Conservation (phyloP, 1,140 invertebrate genomes). For the Drosophila varians region DNA sequence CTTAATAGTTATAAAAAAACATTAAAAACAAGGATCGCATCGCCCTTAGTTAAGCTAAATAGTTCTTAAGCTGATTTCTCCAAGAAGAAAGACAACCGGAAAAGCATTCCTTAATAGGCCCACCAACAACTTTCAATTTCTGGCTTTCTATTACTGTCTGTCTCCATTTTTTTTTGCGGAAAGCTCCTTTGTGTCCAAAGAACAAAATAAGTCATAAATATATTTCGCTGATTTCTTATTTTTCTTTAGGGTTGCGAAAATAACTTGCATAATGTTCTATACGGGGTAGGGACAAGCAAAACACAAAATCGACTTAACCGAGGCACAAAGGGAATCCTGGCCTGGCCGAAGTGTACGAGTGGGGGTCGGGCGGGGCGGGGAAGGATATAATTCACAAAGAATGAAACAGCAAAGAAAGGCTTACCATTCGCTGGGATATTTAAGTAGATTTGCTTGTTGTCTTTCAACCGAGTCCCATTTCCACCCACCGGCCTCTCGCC, state of each 20-base stretch:
- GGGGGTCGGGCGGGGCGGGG: not conserved
- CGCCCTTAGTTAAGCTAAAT: too few species aligned
- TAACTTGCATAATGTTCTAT: conserved; percentile 45
- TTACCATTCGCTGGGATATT: conserved; percentile 71
- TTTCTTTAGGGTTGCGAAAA: conserved; percentile 56
- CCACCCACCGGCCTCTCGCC: conserved; percentile 1
- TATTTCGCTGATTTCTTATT: conserved; percentile 61
- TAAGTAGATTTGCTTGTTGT: conserved; percentile 78
- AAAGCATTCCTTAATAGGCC: not conserved
- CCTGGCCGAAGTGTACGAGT: not conserved
- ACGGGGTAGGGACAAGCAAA: conserved; percentile 17
- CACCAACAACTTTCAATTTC: conserved; percentile 13
- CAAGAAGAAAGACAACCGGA: too few species aligned
- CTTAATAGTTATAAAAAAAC: too few species aligned
- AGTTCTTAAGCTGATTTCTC: too few species aligned
- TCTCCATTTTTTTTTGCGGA: not conserved
- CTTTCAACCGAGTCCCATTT: conserved; percentile 38
- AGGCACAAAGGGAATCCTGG: conserved; percentile 29
- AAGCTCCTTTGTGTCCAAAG: conserved; percentile 28
- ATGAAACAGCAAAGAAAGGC: conserved; percentile 61
- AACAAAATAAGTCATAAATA: conserved; percentile 74
- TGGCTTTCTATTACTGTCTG: conserved; percentile 4
- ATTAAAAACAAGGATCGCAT: too few species aligned
- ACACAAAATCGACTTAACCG: conserved; percentile 39
- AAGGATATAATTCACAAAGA: conserved; percentile 35